Base-by-base conservation (phyloP, 2,797 vertebrate genomes). In the Girardinus metallicus region DNA sequence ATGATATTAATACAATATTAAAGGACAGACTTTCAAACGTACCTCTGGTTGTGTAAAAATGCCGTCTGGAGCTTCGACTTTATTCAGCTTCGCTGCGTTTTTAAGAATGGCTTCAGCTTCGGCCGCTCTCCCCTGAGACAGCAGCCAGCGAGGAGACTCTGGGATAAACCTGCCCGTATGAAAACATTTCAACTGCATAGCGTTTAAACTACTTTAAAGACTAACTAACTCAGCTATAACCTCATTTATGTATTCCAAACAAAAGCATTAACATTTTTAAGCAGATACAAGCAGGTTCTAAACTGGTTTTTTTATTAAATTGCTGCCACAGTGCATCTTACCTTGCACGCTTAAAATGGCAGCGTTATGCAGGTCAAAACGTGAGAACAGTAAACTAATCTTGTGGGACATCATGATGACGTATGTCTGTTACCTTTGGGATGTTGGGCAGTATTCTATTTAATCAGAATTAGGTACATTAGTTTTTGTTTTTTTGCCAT, bases 141-240 rank as follows among this genome's bases (percentile, higher is more conserved):
- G 85, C 39, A 99, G 88, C 98, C 98, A 99, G 31, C 97, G 95
- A 2, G 97, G 97, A 76, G 98, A 99, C 88, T 99, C 98, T 0
- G 97, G 97, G 80, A 99, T 91, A 39, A 97, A 83, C 97, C 98
- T 99, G 91, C 1, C 21, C 18, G 1, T 0, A 23, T 4, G 21
- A 21, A 64, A 68, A 82, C 31, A 41, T 53, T 26, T 41, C 12
- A 6, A 3, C 36, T n/a, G 34, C 11, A 44, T 21, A 5, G 5
- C 2, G 11, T 60, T 60, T 60, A 13, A 62, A 16, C 11, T 62
- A 34, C 57, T 60, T 13, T 34, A 60, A 31, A 60, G 13, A 12
- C 1, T 7, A 57, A n/a, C n/a, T 0, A 29, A n/a, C n/a, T 29
- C 11, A 0, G n/a, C n/a, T 34, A 8, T 31, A 8, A 34, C 57